phyloP scores from a whole-genome alignment of 2,888 invertebrate genomes.

The Mechanitis messenoides region DNA sequence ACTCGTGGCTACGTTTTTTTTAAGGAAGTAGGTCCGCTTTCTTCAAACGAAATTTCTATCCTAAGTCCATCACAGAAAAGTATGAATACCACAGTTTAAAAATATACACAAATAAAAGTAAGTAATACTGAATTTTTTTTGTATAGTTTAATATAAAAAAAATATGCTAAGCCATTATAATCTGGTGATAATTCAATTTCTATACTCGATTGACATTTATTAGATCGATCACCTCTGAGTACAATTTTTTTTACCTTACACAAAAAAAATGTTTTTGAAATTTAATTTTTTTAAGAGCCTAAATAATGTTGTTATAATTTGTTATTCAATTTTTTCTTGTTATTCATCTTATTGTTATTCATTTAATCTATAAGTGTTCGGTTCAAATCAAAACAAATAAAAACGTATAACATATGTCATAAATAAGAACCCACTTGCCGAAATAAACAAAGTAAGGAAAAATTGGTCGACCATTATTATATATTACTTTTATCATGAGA shows the following conservation, averaged over 20 bases:
- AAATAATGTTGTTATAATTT: background rate
- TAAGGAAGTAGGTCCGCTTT: no score
- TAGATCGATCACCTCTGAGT: conserved; percentile 52
- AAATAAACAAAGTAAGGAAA: background rate
- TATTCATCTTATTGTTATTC: background rate
- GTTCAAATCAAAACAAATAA: no score
- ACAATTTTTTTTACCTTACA: conserved; percentile 43
- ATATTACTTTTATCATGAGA: conserved; percentile 27
- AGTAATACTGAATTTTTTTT: no score
- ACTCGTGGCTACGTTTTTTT: no score
- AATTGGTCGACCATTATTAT: conserved; percentile 22
- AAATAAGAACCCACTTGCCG: background rate
- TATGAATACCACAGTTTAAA: no score
- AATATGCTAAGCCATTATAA: background rate
- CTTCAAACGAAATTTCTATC: no score
- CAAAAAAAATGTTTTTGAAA: conserved; percentile 58
- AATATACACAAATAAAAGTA: no score
- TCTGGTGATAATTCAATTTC: conserved; percentile 6
- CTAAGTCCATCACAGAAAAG: no score
- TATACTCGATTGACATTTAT: conserved; percentile 48
- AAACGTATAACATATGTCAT: no score
- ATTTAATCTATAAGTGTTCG: no score
- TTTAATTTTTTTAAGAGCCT: conserved; percentile 60
- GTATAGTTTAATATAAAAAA: background rate
- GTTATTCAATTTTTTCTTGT: background rate